Percentiles rank a stretch among this genome's conserved stretches.
phyloP scores from a whole-genome alignment of 2,797 vertebrate species.

The Siniperca obscura region DNA sequence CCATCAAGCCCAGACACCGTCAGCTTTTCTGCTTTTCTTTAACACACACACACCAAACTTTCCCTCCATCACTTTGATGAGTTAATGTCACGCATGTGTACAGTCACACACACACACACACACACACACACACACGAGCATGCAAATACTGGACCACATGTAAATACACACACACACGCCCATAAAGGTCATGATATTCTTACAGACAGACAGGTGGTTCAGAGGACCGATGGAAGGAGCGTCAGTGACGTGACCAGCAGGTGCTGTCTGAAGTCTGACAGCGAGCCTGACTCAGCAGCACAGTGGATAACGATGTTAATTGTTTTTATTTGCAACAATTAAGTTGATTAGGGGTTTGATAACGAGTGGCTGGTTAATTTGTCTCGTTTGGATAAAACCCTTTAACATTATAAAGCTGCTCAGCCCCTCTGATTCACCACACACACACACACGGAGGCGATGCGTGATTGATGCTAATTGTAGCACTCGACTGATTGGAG shows the following conservation, averaged over 20 bases:
- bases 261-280: background rate
- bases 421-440: constrained; percentile 28
- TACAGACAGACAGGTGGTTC: background rate
- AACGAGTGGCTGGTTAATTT: constrained; percentile 56
- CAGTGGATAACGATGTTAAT: constrained; percentile 37
- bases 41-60: constrained; percentile 24
- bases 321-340: constrained; percentile 59
- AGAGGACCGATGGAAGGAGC: background rate
- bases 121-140: background rate
- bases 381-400: constrained; percentile 60
- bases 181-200: background rate
- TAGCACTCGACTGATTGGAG: constrained; percentile 50
- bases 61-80: constrained; percentile 36
- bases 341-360: constrained; percentile 61
- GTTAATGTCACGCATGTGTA: background rate
- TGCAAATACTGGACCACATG: constrained; percentile 9
- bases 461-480: constrained; percentile 43
- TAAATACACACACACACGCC: constrained; percentile 7
- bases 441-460: constrained; percentile 15
- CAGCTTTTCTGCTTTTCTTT: background rate
- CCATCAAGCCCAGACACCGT: constrained; percentile 2
- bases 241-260: background rate
- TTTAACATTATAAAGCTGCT: constrained; percentile 33
- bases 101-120: background rate
- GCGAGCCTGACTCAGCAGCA: background rate